Percentiles rank a stretch among this genome's conserved stretches.
phyloP scores from a whole-genome alignment of 2,113 vertebrate species.

The Bubo blakistoni region DNA sequence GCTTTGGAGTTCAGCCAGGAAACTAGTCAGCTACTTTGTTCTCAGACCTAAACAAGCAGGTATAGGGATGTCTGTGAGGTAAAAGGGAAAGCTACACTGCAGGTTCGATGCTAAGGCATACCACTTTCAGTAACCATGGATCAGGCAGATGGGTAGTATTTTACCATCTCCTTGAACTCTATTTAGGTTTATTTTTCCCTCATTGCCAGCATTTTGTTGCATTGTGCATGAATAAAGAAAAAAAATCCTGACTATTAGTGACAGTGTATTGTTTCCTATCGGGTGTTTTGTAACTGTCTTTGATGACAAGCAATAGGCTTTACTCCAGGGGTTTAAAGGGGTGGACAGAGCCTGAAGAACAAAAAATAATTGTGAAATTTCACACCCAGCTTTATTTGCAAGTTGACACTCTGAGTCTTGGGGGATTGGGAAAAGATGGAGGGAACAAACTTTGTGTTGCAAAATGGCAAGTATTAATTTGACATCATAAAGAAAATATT shows the following conservation, averaged over 20 bases:
- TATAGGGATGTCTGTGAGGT: not conserved
- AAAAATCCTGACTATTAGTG: not conserved
- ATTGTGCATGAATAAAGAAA: fast-evolving
- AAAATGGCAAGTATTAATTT: not conserved
- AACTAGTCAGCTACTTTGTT: not conserved
- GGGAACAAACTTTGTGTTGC: not conserved
- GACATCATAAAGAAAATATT: not conserved
- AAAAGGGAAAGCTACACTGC: not conserved
- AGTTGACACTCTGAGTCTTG: not conserved
- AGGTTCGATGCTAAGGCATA: not conserved
- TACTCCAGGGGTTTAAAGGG: not conserved
- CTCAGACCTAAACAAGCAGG: not conserved
- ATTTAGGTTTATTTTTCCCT: not conserved
- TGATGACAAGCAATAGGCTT: not conserved
- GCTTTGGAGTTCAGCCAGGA: not conserved
- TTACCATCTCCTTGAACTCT: not conserved
- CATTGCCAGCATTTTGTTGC: not conserved
- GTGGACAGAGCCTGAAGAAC: not conserved
- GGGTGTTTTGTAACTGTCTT: not conserved
- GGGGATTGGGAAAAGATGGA: not conserved
- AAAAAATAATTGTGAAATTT: not conserved
- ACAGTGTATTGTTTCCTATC: not conserved
- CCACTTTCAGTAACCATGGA: not conserved
- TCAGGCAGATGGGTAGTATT: not conserved
- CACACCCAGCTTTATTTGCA: not conserved